Evolutionary conservation across 2,888 invertebrate species (phyloP).

Genomic region (Himalopsyche kuldschensis): DNA sequence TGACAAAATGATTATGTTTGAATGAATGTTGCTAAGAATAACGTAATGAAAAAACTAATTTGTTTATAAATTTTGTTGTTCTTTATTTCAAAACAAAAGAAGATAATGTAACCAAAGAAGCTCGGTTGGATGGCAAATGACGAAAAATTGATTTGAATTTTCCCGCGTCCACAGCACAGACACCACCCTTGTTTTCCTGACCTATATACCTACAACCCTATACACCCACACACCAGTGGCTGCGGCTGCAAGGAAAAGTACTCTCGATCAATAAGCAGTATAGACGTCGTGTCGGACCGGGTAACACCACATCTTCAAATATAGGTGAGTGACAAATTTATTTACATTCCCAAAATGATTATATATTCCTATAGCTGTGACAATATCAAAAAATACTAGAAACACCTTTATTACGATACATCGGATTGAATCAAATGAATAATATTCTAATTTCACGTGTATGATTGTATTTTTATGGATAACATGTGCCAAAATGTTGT

Average conservation of each 20-base stretch:
- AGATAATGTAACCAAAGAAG: too few relatives aligned
- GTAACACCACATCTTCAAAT: neutral
- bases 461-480: neutral
- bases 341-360: neutral
- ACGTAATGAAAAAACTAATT: too few relatives aligned
- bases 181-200: neutral
- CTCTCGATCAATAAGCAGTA: constrained; percentile 1
- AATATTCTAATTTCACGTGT: neutral
- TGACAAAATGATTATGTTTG: too few relatives aligned
- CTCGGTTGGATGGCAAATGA: too few relatives aligned
- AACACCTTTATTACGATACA: neutral
- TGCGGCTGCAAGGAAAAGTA: neutral
- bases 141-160: neutral
- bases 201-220: neutral
- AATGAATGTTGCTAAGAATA: too few relatives aligned
- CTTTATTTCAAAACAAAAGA: too few relatives aligned
- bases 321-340: neutral
- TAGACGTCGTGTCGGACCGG: neutral
- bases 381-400: neutral
- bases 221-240: neutral
- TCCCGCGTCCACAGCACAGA: neutral
- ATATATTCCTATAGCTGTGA: neutral
- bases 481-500: neutral
- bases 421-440: neutral
- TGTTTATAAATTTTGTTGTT: too few relatives aligned